These are phyloP conservation scores for Lophura nycthemera DNA, from an alignment of 2,113 vertebrate species.

Conservation along the genomic window DNA sequence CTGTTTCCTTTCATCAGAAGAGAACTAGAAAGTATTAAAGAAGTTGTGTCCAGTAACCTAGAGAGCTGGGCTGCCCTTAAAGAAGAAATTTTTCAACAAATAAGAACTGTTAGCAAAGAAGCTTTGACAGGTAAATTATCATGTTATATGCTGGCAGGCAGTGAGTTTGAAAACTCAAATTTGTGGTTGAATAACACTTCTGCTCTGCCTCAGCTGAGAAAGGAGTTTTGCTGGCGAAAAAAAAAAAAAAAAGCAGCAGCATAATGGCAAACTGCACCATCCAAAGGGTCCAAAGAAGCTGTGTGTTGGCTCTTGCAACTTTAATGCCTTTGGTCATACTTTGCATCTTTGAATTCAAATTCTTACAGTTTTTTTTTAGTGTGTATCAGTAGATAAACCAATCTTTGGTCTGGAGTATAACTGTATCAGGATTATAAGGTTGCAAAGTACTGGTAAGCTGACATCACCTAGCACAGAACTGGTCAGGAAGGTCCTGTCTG, in stretches of 20 bases:
- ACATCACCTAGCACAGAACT: neutral
- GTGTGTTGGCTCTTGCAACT: neutral
- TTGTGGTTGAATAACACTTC: neutral
- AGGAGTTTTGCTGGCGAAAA: neutral
- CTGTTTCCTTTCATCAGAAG: constrained; percentile 74
- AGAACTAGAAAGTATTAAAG: constrained; percentile 78
- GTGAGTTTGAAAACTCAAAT: neutral
- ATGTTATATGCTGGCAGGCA: neutral
- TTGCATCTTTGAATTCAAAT: neutral
- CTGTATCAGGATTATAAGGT: neutral
- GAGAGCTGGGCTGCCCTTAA: constrained; percentile 78
- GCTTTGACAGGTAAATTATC: constrained; percentile 72
- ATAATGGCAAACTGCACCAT: neutral
- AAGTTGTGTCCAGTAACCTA: constrained; percentile 76
- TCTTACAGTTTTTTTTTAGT: neutral
- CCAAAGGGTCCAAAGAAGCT: neutral
- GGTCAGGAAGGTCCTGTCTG: neutral
- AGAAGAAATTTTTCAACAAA: constrained; percentile 74
- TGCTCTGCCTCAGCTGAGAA: neutral
- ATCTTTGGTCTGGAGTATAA: neutral
- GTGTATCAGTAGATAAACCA: neutral
- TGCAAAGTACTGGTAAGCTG: neutral
- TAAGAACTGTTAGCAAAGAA: constrained; percentile 71
- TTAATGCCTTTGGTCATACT: neutral
- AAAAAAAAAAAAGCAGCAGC: neutral